Evolutionary conservation across 2,797 vertebrate genomes (phyloP), one percentile per base, ranked within the genome.

Genomic region (Glyptemys insculpta): DNA sequence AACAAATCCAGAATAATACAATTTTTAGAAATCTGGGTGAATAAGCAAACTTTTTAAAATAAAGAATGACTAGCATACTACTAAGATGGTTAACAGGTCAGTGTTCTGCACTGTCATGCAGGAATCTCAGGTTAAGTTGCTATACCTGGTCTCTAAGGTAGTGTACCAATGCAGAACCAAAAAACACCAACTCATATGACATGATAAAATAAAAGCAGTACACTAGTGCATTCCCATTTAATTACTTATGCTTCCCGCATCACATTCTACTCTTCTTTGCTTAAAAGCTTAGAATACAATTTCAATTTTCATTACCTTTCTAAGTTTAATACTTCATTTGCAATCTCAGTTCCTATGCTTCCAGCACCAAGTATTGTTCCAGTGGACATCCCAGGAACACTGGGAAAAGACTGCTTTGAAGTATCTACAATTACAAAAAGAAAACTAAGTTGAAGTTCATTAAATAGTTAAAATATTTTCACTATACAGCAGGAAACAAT

Each of bases 271-370:
- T 79, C 41, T 4, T 34, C 59, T 88, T 86, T 49, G 86, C 34
- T 92, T 65, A 85, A 90, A 95, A 88, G 50, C 11, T 78, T 79
- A 50, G 41, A 29, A 2, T 65, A 92, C 31, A 16, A 49, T 83
- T 25, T n/a, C 59, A 81, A 83, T 5, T 2, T 81, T 90, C 27
- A 91, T 93, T 97, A 99, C 99, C 99, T 99, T 98, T 99, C 99
- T 89, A 99, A 98, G 97, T 99, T 98, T 97, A 99, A 92, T 90
- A 99, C 98, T 97, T 99, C 99, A 82, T 99, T 99, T 92, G 99
- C 99, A 85, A 99, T 99, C 97, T 99, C 99, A 0, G 99, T 99
- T 94, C 99, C 99, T 23, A 99, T 99, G 97, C 98, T 99, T 87
- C 99, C 99, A 92, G 99, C 99, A 90, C 99, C 99, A 81, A 99